Evolutionary conservation across 2,113 vertebrate genomes (phyloP), one percentile per base, ranked within the genome.

Genomic region (Scartelaos histophorus): DNA sequence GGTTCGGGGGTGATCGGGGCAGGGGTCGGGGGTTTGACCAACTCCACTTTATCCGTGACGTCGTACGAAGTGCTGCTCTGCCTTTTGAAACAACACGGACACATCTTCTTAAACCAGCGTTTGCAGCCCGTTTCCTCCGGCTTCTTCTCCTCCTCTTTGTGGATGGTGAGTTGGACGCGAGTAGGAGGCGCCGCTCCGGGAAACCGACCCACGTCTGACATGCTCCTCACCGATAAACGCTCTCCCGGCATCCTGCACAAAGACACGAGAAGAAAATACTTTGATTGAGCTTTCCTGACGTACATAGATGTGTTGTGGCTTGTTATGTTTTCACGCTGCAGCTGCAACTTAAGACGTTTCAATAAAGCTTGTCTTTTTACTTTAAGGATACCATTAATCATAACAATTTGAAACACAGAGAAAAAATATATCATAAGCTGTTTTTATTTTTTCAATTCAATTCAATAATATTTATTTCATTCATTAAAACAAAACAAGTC

Each of bases 121-220:
- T 80, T 70, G 43, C 91, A 92, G 49, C 66, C 75, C 9, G 90
- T 80, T 12, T 86, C 88, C 11, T 90, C 79, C 60, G 62, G 83
- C 58, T 81, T 88, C 68, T 80, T 80, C 49, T 80, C 83, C 49
- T 80, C 83, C 0, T 86, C 78, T 43, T 75, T 89, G 4, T 88
- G 85, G 21, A 90, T 86, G 58, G 73, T 70, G 34, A 90, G 57
- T 38, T 89, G 78, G 22, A 93, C 91, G 13, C 86, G 83, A 35
- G 88, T 91, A 66, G 91, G 91, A 0, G 82, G 71, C 51, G 83
- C 73, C 2, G 68, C 83, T 3, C 91, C 87, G 0, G 88, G 88
- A 67, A 92, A 94, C 43, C 93, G 92, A 7, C 93, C 93, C 9
- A 93, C 77, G 2, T 85, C 85, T 3, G 91, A 81, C 0, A 49